Base-by-base conservation (phyloP, 2,888 invertebrate species). In the Diogma glabrata region DNA sequence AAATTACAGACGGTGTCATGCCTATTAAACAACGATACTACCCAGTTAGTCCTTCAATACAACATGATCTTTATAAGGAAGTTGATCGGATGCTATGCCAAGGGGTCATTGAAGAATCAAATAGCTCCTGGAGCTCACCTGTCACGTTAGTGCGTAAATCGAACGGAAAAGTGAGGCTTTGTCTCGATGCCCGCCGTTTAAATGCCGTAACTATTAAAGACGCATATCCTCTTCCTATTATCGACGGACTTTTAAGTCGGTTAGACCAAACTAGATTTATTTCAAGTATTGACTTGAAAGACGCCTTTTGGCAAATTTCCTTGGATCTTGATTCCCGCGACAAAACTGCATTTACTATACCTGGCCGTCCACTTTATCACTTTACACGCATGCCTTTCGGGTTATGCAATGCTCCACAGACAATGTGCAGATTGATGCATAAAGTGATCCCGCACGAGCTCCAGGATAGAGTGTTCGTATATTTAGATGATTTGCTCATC, bases 101-200 rank as follows among this genome's bases (percentile, higher is more conserved):
- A 1, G 60, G 57, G 3, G 57, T 65, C 0, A 58, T 66, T 2
- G 63, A 64, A 28, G 57, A 55, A n/a, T n/a, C n/a, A n/a, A n/a
- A n/a, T 14, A 63, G 61, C 19, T 52, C 57, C 3, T 63, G 63
- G 63, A 58, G 59, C 9, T 61, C 60, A 3, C 61, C 61, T 2
- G 57, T 62, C 7, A 57, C 60, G 0, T 56, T 63, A 26, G 58
- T 62, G 0, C 49, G 52, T 5, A 63, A 62, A 47, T 54, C 57
- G 4, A 33, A 33, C 33, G 59, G 58, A 0, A 58, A 56, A 14
- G 56, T 57, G 19, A 51, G 62, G 0, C 56, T 63, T 3, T 62
- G 62, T 20, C 51, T 64, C 0, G 63, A 63, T 43, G 60, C 57
- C 17, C 45, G 63, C 3, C 57, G 60, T 49, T 50, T 64, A 0